A percentile compares a stretch with the other conserved stretches of the same genome.
These are phyloP conservation scores for Ecliptopera silaceata DNA, from an alignment of 2,888 invertebrate genomes.

Conservation along the genomic window DNA sequence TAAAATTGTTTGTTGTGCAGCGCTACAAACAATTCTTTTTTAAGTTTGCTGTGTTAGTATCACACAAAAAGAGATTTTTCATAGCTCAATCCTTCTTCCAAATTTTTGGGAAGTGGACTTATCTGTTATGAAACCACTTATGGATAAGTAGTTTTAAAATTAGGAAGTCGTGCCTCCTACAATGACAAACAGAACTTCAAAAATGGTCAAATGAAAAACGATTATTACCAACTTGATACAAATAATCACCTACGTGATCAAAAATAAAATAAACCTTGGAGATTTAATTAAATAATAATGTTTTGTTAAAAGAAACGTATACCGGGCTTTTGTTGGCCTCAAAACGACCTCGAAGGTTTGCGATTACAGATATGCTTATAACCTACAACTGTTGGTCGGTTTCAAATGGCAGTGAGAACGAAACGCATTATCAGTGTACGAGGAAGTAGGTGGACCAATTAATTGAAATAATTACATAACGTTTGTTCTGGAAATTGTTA, in stretches of 20 bases:
- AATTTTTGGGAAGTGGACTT: no score
- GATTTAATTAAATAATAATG: constrained; percentile 16
- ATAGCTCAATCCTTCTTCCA: no score
- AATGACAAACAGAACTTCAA: no score
- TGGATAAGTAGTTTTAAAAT: no score
- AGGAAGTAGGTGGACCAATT: constrained; percentile 10
- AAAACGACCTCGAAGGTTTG: constrained; percentile 27
- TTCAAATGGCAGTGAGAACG: constrained; percentile 9
- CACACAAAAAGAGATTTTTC: no score
- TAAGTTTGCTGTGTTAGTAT: no score
- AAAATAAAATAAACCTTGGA: constrained; percentile 11
- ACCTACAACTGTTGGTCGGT: constrained; percentile 13
- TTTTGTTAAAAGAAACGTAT: constrained; percentile 20
- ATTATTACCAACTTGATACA: not conserved
- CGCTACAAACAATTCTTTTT: no score
- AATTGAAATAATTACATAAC: not conserved
- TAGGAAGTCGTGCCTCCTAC: no score
- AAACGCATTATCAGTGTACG: constrained; percentile 1
- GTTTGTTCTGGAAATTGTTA: not conserved
- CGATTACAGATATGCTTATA: constrained; percentile 26
- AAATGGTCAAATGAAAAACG: no score
- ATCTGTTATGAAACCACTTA: no score
- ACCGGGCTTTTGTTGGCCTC: constrained; percentile 27
- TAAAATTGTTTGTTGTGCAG: no score
- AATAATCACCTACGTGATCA: constrained; percentile 7